phyloP scores from a whole-genome alignment of 2,888 invertebrate genomes.

The Mycalesis mineus region DNA sequence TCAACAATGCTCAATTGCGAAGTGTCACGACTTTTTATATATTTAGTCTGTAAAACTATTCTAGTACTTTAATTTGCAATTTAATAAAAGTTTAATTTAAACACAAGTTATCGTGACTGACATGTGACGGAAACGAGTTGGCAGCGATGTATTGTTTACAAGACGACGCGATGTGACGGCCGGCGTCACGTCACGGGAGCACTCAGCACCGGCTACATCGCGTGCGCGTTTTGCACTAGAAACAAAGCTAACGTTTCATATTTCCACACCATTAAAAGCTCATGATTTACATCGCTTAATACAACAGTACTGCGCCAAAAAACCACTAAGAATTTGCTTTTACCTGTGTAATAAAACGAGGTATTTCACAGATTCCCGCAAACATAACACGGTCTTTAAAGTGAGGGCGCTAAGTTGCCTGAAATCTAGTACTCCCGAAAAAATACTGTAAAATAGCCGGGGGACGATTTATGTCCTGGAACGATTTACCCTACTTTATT shows the following conservation, averaged over 20 bases:
- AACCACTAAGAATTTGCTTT: background rate
- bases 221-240: slow-evolving; percentile 47
- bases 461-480: too few relatives aligned
- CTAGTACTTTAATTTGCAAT: too few relatives aligned
- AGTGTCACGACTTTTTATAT: too few relatives aligned
- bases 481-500: too few relatives aligned
- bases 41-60: too few relatives aligned
- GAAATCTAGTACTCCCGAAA: too few relatives aligned
- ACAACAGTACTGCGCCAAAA: slow-evolving; percentile 17
- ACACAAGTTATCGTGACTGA: background rate
- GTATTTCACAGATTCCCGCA: too few relatives aligned
- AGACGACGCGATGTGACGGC: slow-evolving; percentile 35
- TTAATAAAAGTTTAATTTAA: too few relatives aligned
- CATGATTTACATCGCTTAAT: slow-evolving; percentile 8
- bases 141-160: slow-evolving; percentile 46
- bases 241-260: slow-evolving; percentile 51
- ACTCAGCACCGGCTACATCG: slow-evolving; percentile 42
- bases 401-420: too few relatives aligned
- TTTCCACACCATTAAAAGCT: slow-evolving; percentile 36
- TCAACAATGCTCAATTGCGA: too few relatives aligned
- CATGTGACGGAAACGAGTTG: slow-evolving; percentile 2
- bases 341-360: background rate
- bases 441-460: too few relatives aligned
- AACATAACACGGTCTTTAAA: too few relatives aligned
- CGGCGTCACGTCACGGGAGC: slow-evolving; percentile 35